Evolutionary conservation across 2,797 vertebrate species (phyloP).

Genomic region (Falco columbarius): DNA sequence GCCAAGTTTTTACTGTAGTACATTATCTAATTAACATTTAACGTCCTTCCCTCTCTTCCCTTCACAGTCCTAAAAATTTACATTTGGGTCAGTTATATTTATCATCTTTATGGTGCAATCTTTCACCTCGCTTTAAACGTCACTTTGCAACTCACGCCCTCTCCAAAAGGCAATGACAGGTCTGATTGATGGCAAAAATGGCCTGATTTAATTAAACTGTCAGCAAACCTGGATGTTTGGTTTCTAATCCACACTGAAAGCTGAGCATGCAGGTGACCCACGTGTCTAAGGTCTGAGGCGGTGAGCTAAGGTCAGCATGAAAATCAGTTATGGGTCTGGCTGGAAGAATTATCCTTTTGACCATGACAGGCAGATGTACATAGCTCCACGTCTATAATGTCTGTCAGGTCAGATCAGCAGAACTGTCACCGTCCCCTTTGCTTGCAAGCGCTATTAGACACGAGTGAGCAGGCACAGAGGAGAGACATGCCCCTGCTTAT

Average conservation of each 20-base stretch:
- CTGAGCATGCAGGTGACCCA: slow-evolving; percentile 34
- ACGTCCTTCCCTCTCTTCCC: slow-evolving; percentile 6
- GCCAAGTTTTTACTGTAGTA: not conserved
- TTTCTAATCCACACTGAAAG: slow-evolving; percentile 59
- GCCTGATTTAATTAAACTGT: slow-evolving; percentile 76
- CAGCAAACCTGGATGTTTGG: slow-evolving; percentile 43
- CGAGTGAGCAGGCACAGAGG: slow-evolving; percentile 9
- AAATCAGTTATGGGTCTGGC: slow-evolving; percentile 40
- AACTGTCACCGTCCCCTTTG: slow-evolving; percentile 7
- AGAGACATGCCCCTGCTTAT: slow-evolving; percentile 3
- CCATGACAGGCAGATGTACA: slow-evolving; percentile 34
- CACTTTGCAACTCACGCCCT: slow-evolving; percentile 8
- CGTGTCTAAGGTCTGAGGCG: slow-evolving; percentile 67
- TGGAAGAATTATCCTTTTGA: slow-evolving; percentile 42
- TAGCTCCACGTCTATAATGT: not conserved
- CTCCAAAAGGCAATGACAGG: slow-evolving; percentile 20
- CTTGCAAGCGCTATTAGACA: slow-evolving; percentile 27
- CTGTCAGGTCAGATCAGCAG: slow-evolving; percentile 46
- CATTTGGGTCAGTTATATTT: slow-evolving; percentile 54
- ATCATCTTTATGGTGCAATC: slow-evolving; percentile 40
- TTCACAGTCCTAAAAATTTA: slow-evolving; percentile 15
- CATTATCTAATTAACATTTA: slow-evolving; percentile 39
- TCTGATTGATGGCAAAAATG: slow-evolving; percentile 61
- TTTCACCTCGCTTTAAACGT: slow-evolving; percentile 25
- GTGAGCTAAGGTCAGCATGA: slow-evolving; percentile 53